A percentile compares a stretch with the other conserved stretches of the same genome.
These are phyloP conservation scores for Phenganax stokvisi DNA, from an alignment of 92 coral and sea anemone species.

Conservation along the genomic window DNA sequence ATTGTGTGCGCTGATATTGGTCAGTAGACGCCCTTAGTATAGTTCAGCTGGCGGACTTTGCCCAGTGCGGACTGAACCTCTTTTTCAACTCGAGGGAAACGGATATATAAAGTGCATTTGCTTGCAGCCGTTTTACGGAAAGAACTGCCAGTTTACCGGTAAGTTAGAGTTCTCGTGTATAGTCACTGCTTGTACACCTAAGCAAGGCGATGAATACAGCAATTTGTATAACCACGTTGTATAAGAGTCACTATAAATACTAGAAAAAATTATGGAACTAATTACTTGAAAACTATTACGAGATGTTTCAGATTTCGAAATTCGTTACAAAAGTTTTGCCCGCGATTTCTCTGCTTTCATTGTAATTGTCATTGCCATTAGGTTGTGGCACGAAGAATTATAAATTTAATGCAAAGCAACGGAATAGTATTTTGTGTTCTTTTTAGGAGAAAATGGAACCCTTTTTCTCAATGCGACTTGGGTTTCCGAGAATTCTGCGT, in stretches of 20 bases:
- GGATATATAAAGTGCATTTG: not conserved
- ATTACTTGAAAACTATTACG: not conserved
- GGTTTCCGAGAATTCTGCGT: not conserved
- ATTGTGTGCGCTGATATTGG: not conserved
- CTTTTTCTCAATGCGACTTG: not conserved
- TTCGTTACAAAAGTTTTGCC: not conserved
- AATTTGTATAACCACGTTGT: no score
- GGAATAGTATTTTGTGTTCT: not conserved
- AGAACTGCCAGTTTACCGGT: not conserved
- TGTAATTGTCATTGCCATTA: no score
- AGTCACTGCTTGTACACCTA: no score
- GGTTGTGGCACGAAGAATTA: no score
- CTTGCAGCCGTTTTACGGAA: not conserved
- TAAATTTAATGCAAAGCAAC: no score
- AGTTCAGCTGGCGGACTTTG: not conserved
- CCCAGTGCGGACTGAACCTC: conserved; percentile 5
- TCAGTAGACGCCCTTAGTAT: not conserved
- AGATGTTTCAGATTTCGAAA: not conserved
- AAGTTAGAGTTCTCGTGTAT: not conserved
- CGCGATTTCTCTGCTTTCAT: not conserved
- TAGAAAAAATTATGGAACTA: no score
- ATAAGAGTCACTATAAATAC: no score
- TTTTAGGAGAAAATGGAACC: not conserved
- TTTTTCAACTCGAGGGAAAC: not conserved
- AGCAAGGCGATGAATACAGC: no score